Evolutionary conservation across 2,113 vertebrate genomes (phyloP).

Genomic region (Siphamia tubifer): DNA sequence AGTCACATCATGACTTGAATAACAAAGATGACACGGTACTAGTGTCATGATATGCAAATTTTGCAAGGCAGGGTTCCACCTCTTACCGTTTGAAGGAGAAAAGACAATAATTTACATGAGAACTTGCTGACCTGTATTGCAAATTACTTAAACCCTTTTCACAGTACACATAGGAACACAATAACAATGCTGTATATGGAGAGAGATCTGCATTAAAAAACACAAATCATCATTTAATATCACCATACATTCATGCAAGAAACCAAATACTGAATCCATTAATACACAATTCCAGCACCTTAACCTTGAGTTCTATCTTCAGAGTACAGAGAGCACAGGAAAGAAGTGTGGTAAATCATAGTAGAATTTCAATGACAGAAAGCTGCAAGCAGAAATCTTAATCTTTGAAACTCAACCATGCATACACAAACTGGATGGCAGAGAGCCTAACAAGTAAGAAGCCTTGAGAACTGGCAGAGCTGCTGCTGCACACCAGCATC

Average conservation of each 20-base stretch:
- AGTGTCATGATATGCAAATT: not conserved
- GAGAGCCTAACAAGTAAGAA: constrained; percentile 13
- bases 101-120: constrained; percentile 3
- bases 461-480: constrained; percentile 12
- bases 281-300: not conserved
- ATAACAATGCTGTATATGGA: not conserved
- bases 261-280: not conserved
- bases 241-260: no score
- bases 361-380: constrained; percentile 3
- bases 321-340: not conserved
- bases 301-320: constrained; percentile 25
- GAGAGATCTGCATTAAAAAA: not conserved
- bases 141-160: constrained; percentile 15
- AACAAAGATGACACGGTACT: not conserved
- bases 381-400: constrained; percentile 6
- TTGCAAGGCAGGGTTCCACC: not conserved
- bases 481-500: not conserved
- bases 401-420: constrained; percentile 16
- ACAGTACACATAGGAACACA: not conserved
- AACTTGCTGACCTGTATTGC: constrained; percentile 10
- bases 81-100: not conserved
- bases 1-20: not conserved
- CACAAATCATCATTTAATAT: not conserved
- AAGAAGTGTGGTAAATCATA: constrained; percentile 1
- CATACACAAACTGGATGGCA: constrained; percentile 7